phyloP scores from a whole-genome alignment of 1,140 invertebrate species.

The Harlomillsia oculata region DNA sequence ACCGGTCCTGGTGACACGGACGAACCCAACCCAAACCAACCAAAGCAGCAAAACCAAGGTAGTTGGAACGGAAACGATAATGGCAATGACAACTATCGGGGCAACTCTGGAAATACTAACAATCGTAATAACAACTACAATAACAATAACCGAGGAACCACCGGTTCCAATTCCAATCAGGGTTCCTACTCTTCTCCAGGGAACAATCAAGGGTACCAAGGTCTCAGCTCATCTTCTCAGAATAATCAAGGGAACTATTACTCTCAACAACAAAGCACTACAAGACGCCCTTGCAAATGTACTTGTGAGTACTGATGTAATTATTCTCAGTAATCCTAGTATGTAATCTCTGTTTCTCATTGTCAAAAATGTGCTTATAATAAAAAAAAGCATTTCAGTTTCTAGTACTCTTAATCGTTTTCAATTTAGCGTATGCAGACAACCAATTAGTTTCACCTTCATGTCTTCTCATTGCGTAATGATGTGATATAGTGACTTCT shows the following conservation, averaged over 20 bases:
- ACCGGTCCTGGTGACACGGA: constrained; percentile 33
- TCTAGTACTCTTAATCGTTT: no score
- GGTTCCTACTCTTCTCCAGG: background rate
- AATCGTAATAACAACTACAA: background rate
- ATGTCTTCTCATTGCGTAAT: no score
- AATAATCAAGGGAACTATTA: background rate
- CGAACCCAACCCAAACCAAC: constrained; percentile 16
- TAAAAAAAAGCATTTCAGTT: no score
- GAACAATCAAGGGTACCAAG: background rate
- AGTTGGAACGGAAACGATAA: no score
- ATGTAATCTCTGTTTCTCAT: no score
- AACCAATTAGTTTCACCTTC: no score
- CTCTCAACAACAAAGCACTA: constrained; percentile 5
- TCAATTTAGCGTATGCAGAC: no score
- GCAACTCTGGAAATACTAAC: no score
- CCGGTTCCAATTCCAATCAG: background rate
- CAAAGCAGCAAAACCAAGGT: constrained; percentile 13
- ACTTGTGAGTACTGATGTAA: constrained; percentile 4
- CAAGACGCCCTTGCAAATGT: constrained; percentile 8
- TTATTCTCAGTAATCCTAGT: background rate
- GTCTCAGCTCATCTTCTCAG: background rate
- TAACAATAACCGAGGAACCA: background rate
- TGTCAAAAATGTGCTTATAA: no score
- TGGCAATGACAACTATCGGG: no score
- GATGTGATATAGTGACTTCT: no score